Evolutionary conservation across 2,888 invertebrate genomes (phyloP), one percentile per base, ranked within the genome.

Genomic region (Cataglyphis altisquamis): DNA sequence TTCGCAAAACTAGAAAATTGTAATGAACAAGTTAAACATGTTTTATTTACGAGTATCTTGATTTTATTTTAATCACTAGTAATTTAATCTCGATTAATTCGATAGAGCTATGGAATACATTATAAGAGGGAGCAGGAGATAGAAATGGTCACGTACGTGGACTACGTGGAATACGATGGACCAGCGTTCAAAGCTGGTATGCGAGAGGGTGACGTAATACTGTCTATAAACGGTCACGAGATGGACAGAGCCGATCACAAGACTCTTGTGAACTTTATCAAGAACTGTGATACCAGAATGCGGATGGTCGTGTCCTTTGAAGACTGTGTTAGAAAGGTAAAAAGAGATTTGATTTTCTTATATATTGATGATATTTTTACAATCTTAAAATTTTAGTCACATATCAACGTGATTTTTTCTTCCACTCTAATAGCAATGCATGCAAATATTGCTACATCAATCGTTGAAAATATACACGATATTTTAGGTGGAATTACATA

Each of bases 131-230:
- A 98, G 92, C 97, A 98, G 94, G 98, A 98, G 94, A 98, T 99
- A 84, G 99, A 99, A 95, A 97, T 99, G 96, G 98, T 99, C 83
- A 99, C 99, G 0, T 99, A 99, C 94, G 99, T 99, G 66, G 99
- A 99, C 94, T 98, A 98, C 94, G 98, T 99, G 81, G 99, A 98
- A 91, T 97, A 97, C 85, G 98, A 98, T 88, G 99, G 99, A 0
- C 97, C 99, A 0, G 99, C 99, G 0, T 98, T 97, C 92, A 96
- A 97, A 86, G 98, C 99, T 0, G 99, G 99, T 8, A 98, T 99
- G 98, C 96, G 98, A 12, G 98, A 98, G 95, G 99, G 99, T 21
- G 99, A 99, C 95, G 99, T 99, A 62, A 99, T 99, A 91, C 95
- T 99, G 57, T 98, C 99, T 64, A 99, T 99, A 92, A 99, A 99